Conservation (phyloP, 1,140 invertebrate species). For the Calycopis cecrops region DNA sequence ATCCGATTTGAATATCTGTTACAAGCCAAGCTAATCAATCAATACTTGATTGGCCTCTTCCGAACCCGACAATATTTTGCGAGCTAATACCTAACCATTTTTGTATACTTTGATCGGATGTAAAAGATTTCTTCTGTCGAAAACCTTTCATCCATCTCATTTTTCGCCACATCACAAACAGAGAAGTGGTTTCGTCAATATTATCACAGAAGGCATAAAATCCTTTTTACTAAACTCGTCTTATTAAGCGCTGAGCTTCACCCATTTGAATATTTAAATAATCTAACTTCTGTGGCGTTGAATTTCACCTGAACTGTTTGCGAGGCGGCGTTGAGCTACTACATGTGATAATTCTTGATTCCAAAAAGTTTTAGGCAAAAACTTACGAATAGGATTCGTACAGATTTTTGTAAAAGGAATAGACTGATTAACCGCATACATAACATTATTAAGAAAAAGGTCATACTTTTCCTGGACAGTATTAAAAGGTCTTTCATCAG, state of each 20-base stretch:
- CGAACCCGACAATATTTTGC: not conserved
- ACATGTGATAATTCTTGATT: not conserved
- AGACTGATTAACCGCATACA: constrained; percentile 12
- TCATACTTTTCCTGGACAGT: constrained; percentile 15
- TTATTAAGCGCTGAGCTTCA: constrained; percentile 9
- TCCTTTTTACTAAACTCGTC: not conserved
- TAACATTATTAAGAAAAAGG: constrained; percentile 10
- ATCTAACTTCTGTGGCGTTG: constrained; percentile 2
- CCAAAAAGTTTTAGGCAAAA: constrained; percentile 8
- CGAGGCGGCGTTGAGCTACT: constrained; percentile 8
- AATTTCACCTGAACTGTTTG: constrained; percentile 13
- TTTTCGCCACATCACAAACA: constrained; percentile 2
- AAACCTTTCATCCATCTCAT: constrained; percentile 2
- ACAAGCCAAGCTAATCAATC: constrained; percentile 14
- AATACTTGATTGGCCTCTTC: constrained; percentile 10
- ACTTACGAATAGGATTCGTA: constrained; percentile 2
- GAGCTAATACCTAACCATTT: not conserved
- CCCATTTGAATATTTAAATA: not conserved
- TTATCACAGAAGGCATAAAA: not conserved
- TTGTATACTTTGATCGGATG: not conserved
- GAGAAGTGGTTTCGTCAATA: not conserved
- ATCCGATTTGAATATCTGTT: constrained; percentile 12
- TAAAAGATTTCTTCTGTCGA: not conserved
- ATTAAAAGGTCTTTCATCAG: not conserved
- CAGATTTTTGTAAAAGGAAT: constrained; percentile 13